Percentiles rank a stretch among this genome's conserved stretches.
Conservation (phyloP, 2,113 vertebrate genomes). For the Hydrochoerus hydrochaeris region DNA sequence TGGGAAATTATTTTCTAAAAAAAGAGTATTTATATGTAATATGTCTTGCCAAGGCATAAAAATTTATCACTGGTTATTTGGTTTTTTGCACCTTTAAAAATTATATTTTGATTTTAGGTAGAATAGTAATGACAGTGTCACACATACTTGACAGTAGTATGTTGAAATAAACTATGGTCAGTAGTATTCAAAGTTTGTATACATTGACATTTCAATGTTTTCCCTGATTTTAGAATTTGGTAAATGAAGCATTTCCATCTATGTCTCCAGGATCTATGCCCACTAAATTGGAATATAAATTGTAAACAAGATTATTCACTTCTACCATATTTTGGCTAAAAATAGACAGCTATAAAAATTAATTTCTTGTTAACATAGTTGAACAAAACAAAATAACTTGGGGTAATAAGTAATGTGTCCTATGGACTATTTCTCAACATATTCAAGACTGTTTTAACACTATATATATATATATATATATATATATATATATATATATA, state of each 20-base stretch:
- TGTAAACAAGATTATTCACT: background rate
- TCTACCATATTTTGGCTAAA: background rate
- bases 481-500: too few relatives aligned
- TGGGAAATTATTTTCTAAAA: conserved; percentile 49
- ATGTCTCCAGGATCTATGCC: background rate
- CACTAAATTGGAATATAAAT: background rate
- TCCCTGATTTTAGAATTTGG: background rate
- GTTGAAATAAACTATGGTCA: background rate
- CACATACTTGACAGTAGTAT: background rate
- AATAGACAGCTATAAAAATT: background rate
- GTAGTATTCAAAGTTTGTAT: background rate
- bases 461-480: background rate
- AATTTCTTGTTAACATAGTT: background rate
- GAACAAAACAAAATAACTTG: background rate
- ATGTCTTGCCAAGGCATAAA: conserved; percentile 29
- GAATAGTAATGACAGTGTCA: background rate
- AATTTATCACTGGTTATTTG: conserved; percentile 24
- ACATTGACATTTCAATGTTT: background rate
- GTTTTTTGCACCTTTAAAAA: background rate
- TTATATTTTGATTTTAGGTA: background rate
- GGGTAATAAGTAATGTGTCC: background rate
- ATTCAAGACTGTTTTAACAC: background rate
- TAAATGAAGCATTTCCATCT: background rate
- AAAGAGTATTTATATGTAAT: conserved; percentile 7
- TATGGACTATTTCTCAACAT: background rate